These are phyloP conservation scores for Coelopa pilipes DNA, from an alignment of 2,888 invertebrate genomes.

Conservation along the genomic window DNA sequence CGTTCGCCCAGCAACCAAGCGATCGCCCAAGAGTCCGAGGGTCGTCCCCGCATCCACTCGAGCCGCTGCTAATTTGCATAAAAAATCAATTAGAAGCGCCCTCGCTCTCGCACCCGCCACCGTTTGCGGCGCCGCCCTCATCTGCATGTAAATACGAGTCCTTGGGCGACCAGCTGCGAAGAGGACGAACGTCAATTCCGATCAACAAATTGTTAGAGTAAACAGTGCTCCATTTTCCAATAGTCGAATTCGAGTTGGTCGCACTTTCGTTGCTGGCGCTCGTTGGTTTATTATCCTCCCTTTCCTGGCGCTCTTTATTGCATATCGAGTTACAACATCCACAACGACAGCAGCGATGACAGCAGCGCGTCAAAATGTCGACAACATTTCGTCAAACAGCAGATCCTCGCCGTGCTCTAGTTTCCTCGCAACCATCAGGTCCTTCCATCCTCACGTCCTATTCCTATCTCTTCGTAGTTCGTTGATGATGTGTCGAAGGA, in stretches of 20 bases:
- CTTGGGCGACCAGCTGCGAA: not conserved
- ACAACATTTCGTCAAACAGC: slow-evolving; percentile 14
- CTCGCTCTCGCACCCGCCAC: not conserved
- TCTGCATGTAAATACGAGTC: not conserved
- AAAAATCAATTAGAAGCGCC: slow-evolving; percentile 5
- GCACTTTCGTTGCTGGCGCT: too few relatives aligned
- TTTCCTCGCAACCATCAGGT: slow-evolving; percentile 3
- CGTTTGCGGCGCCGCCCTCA: not conserved
- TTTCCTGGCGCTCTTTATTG: not conserved
- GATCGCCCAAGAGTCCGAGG: too few relatives aligned
- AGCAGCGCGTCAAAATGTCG: slow-evolving; percentile 9
- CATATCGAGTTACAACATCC: slow-evolving; percentile 17
- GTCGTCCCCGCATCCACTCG: not conserved
- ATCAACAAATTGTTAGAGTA: not conserved
- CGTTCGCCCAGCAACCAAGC: too few relatives aligned
- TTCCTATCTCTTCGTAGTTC: slow-evolving; percentile 6
- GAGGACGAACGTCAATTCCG: not conserved
- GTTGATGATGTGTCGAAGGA: not conserved
- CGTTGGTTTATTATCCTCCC: too few relatives aligned
- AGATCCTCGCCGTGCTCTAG: not conserved
- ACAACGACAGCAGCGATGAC: too few relatives aligned
- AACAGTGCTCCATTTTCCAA: not conserved
- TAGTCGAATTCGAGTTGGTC: too few relatives aligned
- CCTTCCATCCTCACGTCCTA: not conserved
- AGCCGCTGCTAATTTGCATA: not conserved